Base-by-base conservation (phyloP, 2,797 vertebrate species). In the Anisognathus igniventris region DNA sequence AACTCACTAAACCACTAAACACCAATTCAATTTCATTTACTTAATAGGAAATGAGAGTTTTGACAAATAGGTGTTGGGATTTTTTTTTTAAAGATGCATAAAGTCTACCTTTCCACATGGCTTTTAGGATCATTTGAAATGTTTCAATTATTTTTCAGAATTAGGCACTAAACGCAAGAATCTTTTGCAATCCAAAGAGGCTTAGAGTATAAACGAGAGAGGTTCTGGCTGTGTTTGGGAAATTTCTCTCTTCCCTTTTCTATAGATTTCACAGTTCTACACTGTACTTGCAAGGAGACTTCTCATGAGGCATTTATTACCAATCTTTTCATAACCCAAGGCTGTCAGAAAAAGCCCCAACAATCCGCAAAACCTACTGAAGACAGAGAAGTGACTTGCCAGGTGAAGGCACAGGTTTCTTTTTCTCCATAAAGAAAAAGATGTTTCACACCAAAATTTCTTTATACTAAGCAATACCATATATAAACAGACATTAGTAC, bases 21-120 rank as follows among this genome's bases (percentile, higher is more conserved):
- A 88, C 60, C 79, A 97, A 90, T 92, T 96, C 68, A 53, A 51
- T 96, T 97, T 92, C 7, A 39, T 95, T 97, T 92, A 86, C 78
- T 96, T 95, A 94, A 86, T 95, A 97, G 96, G 94, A 97, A 97
- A 97, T 95, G 95, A 97, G 81, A 92, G 61, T 96, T 84, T 95
- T 92, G 64, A 82, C 64, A 92, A 95, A 87, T 90, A 95, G 80
- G 62, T 92, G 76, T 88, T 83, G 67, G 85, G 50, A 15, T 58
- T 47, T 30, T 33, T 64, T 60, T 57, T 61, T 50, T 22, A 22
- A 47, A 84, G 27, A 75, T 65, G n/a, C 20, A 51, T 86, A 53
- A 94, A 90, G 6, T 60, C 25, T 89, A 30, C 47, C 8, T 83
- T 89, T 89, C 53, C 70, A 75, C 37, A 23, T 53, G 76, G 79